Evolutionary conservation across 1,140 invertebrate genomes (phyloP), one percentile per base, ranked within the genome.

Genomic region (Mizuhopecten yessoensis): DNA sequence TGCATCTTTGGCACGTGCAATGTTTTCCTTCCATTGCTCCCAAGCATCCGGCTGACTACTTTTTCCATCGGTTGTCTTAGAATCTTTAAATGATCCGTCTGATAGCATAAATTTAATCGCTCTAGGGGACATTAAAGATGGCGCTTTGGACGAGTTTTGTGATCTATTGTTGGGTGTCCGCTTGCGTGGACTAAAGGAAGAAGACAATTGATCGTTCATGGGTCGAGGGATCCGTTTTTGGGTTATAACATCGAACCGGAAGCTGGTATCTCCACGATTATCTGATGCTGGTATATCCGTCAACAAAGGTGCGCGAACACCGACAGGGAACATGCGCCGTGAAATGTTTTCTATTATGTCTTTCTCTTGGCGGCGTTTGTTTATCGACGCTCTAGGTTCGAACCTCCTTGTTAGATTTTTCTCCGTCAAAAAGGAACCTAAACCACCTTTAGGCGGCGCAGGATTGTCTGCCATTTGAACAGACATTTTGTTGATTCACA

Each of bases 1-100:
- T 11, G 92, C 92, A 36, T 92, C 92, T 23, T 45, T 42, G 7
- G 34, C 57, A 36, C 75, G 34, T 2, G 87, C 75, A 34, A 91
- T 87, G 42, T 75, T 75, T 17, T 88, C 87, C 75, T 86, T 86
- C 90, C 90, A 91, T 45, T 89, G 86, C 15, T 91, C 90, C 87
- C 90, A 88, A 34, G 88, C 88, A n/a, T 90, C 90, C 33, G 42
- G 86, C 7, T 90, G 75, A 11, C 42, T 86, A 0, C 5, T 88
- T 34, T 15, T 39, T 9, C 20, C 42, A 11, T 89, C 49, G 10
- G 29, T 34, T n/a, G 89, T 23, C 29, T 36, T 86, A 34, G 29
- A 33, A 33, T 87, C 23, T 34, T 90, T 90, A 42, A n/a, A 45
- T 23, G 86, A 90, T 33, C 90, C 90, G 33, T 90, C 87, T 29